Evolutionary conservation across 2,888 invertebrate species (phyloP), one percentile per base, ranked within the genome.

Genomic region (Nephrotoma appendiculata): DNA sequence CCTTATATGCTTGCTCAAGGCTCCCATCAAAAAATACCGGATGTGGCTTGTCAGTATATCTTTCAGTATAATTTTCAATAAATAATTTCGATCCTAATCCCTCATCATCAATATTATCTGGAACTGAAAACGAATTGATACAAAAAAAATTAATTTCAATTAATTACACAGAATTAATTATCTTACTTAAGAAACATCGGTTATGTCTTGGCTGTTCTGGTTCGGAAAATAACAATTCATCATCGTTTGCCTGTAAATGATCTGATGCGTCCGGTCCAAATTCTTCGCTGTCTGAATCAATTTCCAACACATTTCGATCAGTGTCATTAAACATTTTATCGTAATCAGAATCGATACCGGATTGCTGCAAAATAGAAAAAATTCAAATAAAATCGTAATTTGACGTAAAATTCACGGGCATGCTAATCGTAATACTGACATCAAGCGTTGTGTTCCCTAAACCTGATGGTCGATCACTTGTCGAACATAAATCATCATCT

Each of bases 1-100:
- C 97, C 90, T 96, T 96, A 87, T 98, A 94, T 86, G 98, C 98
- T 91, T 97, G 96, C 88, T 98, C 97, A 87, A 99, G 93, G 43
- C 96, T 95, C 57, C 98, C 98, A 89, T 96, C 96, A 92, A 96
- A 98, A 92, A 98, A 98, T 89, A 95, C 94, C 2, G 98, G 98
- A 91, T 96, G 96, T 89, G 95, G 94, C 85, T 95, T 95, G 0
- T 98, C 98, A n/a, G 84, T 84, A 84, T 84, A 84, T 42, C 84
- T 84, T 89, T 94, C 93, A 87, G 95, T 94, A 92, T 98, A 98
- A 89, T 97, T 96, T 89, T 95, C 95, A 48, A 95, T 94, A 92
- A 99, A 98, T 91, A 96, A 95, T 89, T 96, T 94, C 88, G 97
- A 95, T 6, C 98, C 98, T 87, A 95, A 93, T 71, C 95, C 94